Percentiles rank a stretch among this genome's conserved stretches.
These are phyloP conservation scores for Atta colombica DNA, from an alignment of 1,140 invertebrate species.

Conservation along the genomic window DNA sequence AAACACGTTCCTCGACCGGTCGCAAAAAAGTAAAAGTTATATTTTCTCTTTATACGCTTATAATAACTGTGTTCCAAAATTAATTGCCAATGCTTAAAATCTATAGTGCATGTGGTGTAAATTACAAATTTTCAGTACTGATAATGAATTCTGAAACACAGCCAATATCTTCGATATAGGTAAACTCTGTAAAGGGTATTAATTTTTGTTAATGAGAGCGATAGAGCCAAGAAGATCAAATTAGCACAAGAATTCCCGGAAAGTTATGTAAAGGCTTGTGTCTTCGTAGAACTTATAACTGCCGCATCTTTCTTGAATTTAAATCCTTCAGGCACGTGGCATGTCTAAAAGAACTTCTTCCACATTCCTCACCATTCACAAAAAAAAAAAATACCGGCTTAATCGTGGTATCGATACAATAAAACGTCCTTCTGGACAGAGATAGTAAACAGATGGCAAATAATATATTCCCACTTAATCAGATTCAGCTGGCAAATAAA, in stretches of 20 bases:
- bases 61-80: too few species aligned
- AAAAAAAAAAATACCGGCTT: constrained; percentile 43
- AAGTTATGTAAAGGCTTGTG: constrained; percentile 69
- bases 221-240: background rate
- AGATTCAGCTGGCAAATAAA: background rate
- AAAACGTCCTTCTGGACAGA: background rate
- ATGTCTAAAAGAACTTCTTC: constrained; percentile 42
- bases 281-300: constrained; percentile 68
- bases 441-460: background rate
- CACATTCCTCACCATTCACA: constrained; percentile 52
- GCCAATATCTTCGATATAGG: background rate
- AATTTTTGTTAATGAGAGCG: constrained; percentile 14
- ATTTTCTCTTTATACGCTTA: too few species aligned
- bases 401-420: background rate
- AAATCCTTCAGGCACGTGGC: constrained; percentile 76
- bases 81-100: too few species aligned
- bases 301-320: constrained; percentile 78
- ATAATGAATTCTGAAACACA: too few species aligned
- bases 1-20: too few species aligned
- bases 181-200: background rate
- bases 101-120: too few species aligned
- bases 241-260: constrained; percentile 14
- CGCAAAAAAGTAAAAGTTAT: too few species aligned
- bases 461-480: background rate
- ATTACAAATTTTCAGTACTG: too few species aligned